A percentile compares a stretch with the other conserved stretches of the same genome.
Evolutionary conservation across 2,113 vertebrate species (phyloP).

Genomic region (Quiscalus mexicanus): DNA sequence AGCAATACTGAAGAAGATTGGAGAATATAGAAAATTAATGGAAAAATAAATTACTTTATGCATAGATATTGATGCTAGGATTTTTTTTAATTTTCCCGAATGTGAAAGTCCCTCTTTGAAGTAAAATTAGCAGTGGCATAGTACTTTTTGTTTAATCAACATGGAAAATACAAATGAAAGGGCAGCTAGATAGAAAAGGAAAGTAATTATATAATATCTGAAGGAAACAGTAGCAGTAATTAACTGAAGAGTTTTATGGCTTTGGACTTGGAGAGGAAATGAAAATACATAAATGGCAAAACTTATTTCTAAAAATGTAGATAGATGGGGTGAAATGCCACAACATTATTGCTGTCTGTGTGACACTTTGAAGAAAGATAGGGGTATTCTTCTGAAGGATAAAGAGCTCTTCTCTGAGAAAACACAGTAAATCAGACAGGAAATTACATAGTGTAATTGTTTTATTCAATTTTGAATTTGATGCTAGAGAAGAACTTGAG

Average conservation of each 20-base stretch:
- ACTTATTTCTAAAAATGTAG: background rate
- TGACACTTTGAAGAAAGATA: background rate
- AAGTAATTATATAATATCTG: background rate
- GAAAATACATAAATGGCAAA: background rate
- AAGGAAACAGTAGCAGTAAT: conserved; percentile 13
- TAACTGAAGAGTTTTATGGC: background rate
- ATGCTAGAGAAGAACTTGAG: background rate
- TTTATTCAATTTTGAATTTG: background rate
- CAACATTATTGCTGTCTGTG: background rate
- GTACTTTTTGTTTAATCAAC: background rate
- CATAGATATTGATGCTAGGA: background rate
- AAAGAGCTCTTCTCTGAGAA: background rate
- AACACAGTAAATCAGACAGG: background rate
- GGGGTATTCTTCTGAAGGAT: background rate
- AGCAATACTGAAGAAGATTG: background rate
- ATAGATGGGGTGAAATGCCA: background rate
- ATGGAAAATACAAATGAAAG: conserved; percentile 11
- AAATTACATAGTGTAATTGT: background rate
- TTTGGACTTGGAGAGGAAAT: background rate
- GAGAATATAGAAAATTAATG: background rate
- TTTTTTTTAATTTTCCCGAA: background rate
- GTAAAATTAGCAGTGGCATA: background rate
- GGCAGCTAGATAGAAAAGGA: background rate
- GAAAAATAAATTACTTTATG: background rate
- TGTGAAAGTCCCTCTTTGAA: conserved; percentile 13